A percentile compares a stretch with the other conserved stretches of the same genome.
Conservation (phyloP, 1,140 invertebrate genomes). For the Varroa destructor region DNA sequence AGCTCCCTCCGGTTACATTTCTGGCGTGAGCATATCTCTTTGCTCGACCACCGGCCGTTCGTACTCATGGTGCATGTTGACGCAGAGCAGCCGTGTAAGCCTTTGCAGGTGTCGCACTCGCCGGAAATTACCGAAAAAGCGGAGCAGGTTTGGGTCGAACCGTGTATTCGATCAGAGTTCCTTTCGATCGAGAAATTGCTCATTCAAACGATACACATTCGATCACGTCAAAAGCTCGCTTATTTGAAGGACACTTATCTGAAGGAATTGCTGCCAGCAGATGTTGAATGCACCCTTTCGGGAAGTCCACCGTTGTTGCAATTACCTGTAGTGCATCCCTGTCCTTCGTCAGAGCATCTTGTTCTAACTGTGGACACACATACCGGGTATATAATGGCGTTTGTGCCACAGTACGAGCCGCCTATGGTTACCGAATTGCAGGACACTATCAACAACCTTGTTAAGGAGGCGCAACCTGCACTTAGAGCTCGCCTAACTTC, state of each 20-base stretch:
- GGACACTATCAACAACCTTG: slow-evolving; percentile 59
- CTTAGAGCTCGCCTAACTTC: slow-evolving; percentile 47
- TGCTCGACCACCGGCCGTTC: slow-evolving; percentile 58
- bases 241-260: slow-evolving; percentile 63
- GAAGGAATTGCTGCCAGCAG: slow-evolving; percentile 50
- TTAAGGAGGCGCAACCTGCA: slow-evolving; percentile 53
- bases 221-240: slow-evolving; percentile 62
- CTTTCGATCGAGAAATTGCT: slow-evolving; percentile 84
- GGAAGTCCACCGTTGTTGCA: slow-evolving; percentile 80
- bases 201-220: slow-evolving; percentile 92
- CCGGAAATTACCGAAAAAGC: slow-evolving; percentile 63
- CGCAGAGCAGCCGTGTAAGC: slow-evolving; percentile 59
- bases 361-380: slow-evolving; percentile 83
- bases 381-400: slow-evolving; percentile 72
- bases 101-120: slow-evolving; percentile 69
- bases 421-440: slow-evolving; percentile 66
- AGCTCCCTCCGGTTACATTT: slow-evolving; percentile 77
- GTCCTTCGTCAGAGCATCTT: slow-evolving; percentile 72
- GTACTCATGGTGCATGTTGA: slow-evolving; percentile 76
- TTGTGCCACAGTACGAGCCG: slow-evolving; percentile 64
- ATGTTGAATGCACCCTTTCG: slow-evolving; percentile 51
- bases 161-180: slow-evolving; percentile 53
- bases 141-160: slow-evolving; percentile 28
- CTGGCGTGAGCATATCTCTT: slow-evolving; percentile 54
- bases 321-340: slow-evolving; percentile 72